These are phyloP conservation scores for Vulpes ferrilata DNA, from an alignment of 2,113 vertebrate species.

Conservation along the genomic window DNA sequence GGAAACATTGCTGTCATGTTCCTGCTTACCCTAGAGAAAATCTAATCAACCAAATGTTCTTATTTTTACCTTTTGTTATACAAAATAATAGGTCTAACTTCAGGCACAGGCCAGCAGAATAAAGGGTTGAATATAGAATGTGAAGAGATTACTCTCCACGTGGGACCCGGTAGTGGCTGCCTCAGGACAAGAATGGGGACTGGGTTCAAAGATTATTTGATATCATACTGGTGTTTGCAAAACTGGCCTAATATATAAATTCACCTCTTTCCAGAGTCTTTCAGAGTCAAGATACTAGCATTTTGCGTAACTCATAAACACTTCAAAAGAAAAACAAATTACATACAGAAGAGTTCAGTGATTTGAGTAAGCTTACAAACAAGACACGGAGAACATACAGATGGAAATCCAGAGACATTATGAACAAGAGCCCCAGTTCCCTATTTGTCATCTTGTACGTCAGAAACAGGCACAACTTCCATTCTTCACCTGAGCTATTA, in stretches of 20 bases:
- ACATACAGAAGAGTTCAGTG: background rate
- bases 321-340: conserved; percentile 33
- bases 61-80: background rate
- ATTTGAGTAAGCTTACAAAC: background rate
- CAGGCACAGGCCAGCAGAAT: background rate
- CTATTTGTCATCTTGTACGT: background rate
- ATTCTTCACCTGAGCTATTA: background rate
- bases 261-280: background rate
- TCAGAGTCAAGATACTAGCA: background rate
- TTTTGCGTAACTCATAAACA: background rate
- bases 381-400: background rate
- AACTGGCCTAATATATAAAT: background rate
- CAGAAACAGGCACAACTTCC: background rate
- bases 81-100: background rate
- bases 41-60: background rate
- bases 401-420: background rate
- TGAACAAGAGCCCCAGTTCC: background rate
- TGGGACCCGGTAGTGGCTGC: background rate
- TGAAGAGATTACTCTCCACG: background rate
- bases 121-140: background rate
- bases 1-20: background rate
- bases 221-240: background rate
- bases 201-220: background rate
- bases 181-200: background rate
- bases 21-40: background rate